Evolutionary conservation across 2,113 vertebrate genomes (phyloP).

Genomic region (Pituophis catenifer): DNA sequence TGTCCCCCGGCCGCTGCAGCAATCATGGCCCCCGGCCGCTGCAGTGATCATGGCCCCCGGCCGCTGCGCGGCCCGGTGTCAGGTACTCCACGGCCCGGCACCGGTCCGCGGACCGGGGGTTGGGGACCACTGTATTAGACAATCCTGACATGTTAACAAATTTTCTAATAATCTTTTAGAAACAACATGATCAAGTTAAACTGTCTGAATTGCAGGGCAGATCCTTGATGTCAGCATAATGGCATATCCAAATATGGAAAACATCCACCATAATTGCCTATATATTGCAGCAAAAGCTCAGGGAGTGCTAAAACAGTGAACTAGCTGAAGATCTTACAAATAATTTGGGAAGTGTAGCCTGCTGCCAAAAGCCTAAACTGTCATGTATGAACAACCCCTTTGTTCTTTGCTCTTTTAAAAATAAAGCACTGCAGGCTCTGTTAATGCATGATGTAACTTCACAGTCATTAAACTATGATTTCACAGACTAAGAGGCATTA

Average conservation of each 20-base stretch:
- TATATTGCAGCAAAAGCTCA: not conserved
- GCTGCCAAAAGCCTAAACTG: not conserved
- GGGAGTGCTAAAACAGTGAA: not conserved
- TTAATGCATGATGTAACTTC: conserved; percentile 2
- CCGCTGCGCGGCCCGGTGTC: too few relatives aligned
- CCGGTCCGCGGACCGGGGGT: too few relatives aligned
- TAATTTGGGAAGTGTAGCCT: conserved; percentile 1
- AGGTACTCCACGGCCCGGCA: too few relatives aligned
- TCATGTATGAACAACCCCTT: conserved; percentile 19
- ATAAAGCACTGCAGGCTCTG: not conserved
- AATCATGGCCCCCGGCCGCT: too few relatives aligned
- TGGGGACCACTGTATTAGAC: not conserved
- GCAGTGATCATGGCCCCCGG: too few relatives aligned
- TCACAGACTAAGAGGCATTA: not conserved
- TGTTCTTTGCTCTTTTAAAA: conserved; percentile 10
- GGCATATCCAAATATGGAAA: not conserved
- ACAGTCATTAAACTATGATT: not conserved
- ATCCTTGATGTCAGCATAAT: not conserved
- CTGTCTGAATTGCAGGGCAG: too few relatives aligned
- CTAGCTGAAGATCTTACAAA: not conserved
- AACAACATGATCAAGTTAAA: not conserved
- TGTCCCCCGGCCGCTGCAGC: too few relatives aligned
- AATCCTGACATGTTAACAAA: not conserved
- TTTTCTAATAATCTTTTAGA: not conserved
- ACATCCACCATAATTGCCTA: not conserved